Percentiles rank a stretch among this genome's conserved stretches.
phyloP scores from a whole-genome alignment of 2,888 invertebrate species.

The Dione vanillae region DNA sequence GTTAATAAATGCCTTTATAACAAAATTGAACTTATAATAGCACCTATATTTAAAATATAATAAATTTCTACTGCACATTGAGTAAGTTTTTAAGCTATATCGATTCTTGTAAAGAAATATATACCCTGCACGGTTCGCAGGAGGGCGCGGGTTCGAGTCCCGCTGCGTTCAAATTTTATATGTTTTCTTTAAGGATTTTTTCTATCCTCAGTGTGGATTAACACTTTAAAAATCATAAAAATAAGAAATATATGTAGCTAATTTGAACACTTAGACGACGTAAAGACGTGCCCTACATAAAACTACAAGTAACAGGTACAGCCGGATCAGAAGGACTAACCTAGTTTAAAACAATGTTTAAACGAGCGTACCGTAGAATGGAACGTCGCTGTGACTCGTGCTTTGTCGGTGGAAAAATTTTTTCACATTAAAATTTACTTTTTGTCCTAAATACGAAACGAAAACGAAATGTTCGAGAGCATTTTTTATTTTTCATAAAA shows the following conservation, averaged over 20 bases:
- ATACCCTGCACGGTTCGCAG: too few species aligned
- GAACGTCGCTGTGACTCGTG: conserved; percentile 28
- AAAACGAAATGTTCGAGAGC: conserved; percentile 19
- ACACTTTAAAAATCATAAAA: too few species aligned
- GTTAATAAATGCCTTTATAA: too few species aligned
- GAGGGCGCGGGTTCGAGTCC: too few species aligned
- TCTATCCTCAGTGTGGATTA: too few species aligned
- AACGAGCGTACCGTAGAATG: conserved; percentile 24
- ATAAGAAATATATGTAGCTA: neutral
- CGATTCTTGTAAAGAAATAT: too few species aligned
- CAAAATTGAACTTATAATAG: too few species aligned
- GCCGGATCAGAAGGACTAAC: conserved; percentile 21
- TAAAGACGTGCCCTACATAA: conserved; percentile 2
- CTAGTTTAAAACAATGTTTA: conserved; percentile 25
- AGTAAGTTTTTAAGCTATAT: too few species aligned
- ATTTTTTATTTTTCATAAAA: conserved; percentile 13
- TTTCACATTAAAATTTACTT: conserved; percentile 34
- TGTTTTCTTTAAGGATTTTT: too few species aligned
- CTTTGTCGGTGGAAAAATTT: conserved; percentile 34
- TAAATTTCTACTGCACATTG: neutral
- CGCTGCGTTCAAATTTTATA: too few species aligned
- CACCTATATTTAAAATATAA: too few species aligned
- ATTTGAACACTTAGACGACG: neutral
- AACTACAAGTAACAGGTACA: conserved; percentile 8
- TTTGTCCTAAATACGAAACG: conserved; percentile 33